Evolutionary conservation across 2,113 vertebrate genomes (phyloP).

Genomic region (Micronisus gabar): DNA sequence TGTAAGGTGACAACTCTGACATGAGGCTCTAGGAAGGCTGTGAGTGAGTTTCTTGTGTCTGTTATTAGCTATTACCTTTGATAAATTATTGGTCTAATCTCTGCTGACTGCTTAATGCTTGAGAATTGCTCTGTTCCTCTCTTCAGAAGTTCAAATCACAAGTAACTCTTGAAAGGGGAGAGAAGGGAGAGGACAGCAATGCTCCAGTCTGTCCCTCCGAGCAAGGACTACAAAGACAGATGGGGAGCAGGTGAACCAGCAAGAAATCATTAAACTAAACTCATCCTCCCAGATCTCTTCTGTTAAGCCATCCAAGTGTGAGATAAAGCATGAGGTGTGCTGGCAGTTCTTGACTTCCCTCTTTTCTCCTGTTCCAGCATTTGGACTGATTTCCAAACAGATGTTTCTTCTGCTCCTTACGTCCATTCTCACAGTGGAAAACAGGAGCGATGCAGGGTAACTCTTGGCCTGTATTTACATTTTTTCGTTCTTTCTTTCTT

Average conservation of each 20-base stretch:
- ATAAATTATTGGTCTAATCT: conserved; percentile 41
- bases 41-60: neutral
- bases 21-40: neutral
- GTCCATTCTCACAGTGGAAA: neutral
- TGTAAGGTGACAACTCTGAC: neutral
- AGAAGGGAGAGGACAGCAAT: neutral
- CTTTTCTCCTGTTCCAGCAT: neutral
- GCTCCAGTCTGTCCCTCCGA: conserved; percentile 32
- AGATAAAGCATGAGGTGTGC: conserved; percentile 24
- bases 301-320: conserved; percentile 26
- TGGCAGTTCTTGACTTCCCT: neutral
- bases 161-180: neutral
- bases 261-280: conserved; percentile 57
- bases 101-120: conserved; percentile 28
- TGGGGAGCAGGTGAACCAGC: conserved; percentile 62
- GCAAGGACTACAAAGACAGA: conserved; percentile 57
- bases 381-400: conserved; percentile 10
- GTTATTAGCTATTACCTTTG: conserved; percentile 44
- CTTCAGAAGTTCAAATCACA: conserved; percentile 6
- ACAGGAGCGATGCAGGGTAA: neutral
- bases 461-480: neutral
- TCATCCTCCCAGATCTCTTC: conserved; percentile 29
- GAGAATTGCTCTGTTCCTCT: neutral
- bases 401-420: neutral
- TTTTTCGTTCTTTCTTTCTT: neutral